Evolutionary conservation across 1,140 invertebrate genomes (phyloP).

Genomic region (Cotesia vestalis): DNA sequence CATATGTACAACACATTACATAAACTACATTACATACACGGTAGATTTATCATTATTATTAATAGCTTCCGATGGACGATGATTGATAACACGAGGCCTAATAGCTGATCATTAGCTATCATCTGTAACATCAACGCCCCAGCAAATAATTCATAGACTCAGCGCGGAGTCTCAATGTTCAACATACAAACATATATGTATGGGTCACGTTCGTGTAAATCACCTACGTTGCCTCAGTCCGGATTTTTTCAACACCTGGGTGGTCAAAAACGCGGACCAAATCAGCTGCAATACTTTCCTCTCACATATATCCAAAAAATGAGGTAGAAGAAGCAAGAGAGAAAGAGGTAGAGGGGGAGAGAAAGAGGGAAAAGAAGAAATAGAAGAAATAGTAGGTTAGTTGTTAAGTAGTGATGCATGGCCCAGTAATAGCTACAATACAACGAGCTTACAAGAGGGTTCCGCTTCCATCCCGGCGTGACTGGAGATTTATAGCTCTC

Average conservation of each 20-base stretch:
- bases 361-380: slow-evolving; percentile 39
- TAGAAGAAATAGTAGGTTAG: slow-evolving; percentile 50
- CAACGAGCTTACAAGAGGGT: slow-evolving; percentile 66
- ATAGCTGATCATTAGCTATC: no score
- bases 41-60: no score
- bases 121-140: no score
- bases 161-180: no score
- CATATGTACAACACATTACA: not conserved
- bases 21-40: not conserved
- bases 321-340: not conserved
- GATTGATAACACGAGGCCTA: no score
- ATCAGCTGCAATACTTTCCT: slow-evolving; percentile 63
- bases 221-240: not conserved
- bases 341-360: slow-evolving; percentile 34
- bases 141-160: not conserved
- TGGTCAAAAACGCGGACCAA: slow-evolving; percentile 54
- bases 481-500: slow-evolving; percentile 65
- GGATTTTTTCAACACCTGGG: slow-evolving; percentile 55
- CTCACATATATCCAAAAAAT: slow-evolving; percentile 31
- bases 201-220: not conserved
- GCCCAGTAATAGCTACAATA: slow-evolving; percentile 67
- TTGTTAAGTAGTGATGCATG: slow-evolving; percentile 66
- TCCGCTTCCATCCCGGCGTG: slow-evolving; percentile 55
- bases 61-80: no score
- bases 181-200: not conserved